Evolutionary conservation across 2,888 invertebrate species (phyloP), one percentile per base, ranked within the genome.

Genomic region (Elmis aenea): DNA sequence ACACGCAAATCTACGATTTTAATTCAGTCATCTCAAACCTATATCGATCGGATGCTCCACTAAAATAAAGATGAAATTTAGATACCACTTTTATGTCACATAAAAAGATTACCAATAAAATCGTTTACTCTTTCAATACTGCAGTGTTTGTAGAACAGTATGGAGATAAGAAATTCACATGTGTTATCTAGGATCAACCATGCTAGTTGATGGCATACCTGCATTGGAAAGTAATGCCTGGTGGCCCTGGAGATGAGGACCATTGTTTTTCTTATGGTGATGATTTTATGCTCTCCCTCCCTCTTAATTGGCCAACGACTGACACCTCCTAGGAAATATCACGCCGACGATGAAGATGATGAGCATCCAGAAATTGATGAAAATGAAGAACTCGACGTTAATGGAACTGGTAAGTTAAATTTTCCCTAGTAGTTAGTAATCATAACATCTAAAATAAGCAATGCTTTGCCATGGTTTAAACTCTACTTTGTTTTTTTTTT

Each of bases 321-420:
- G 36, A 53, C 54, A 13, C 58, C 62, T 14, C 61, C 62, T 29
- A 57, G 55, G 36, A 56, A 54, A 30, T 59, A 56, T 42, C 57
- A 59, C 26, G 67, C 67, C 46, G 65, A 63, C 47, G 63, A 64
- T 31, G 45, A 53, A 13, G 51, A 56, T 11, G 36, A 42, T 18
- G 51, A 57, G 26, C 50, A 52, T 30, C 56, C 54, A 9, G 52
- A 53, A 57, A 40, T 51, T 38, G 54, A 64, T 39, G 61, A 64
- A 42, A 65, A 65, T 37, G 66, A 67, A 28, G 64, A 66, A 32
- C 37, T 54, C 45, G 65, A 66, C 41, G 51, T 51, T 46, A 71
- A 70, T 54, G 48, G 61, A 47, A 68, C 70, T 48, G 68, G 71
- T 71, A 59, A 44, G 33, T 34, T n/a, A n/a, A n/a, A n/a, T n/a